Percentiles rank a stretch among this genome's conserved stretches.
phyloP scores from a whole-genome alignment of 2,888 invertebrate species.

The Folsomia candida region DNA sequence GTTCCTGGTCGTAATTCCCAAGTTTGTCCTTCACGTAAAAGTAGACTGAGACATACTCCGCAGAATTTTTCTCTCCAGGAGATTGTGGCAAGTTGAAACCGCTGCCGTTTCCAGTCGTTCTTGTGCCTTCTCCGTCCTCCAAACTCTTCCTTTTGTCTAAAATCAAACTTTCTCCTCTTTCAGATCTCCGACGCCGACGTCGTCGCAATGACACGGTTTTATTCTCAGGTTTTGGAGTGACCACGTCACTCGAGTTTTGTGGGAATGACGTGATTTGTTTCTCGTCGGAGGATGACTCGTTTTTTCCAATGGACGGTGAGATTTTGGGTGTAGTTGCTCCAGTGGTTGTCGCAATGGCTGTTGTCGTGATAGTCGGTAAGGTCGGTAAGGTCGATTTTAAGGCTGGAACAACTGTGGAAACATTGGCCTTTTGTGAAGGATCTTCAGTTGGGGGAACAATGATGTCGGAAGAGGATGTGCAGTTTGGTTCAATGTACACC shows the following conservation, averaged over 20 bases:
- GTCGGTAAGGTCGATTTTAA: too few species aligned
- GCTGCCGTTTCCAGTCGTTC: neutral
- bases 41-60: constrained; percentile 36
- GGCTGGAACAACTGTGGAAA: too few species aligned
- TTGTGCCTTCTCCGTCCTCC: neutral
- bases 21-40: constrained; percentile 50
- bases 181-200: too few species aligned
- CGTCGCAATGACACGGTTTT: too few species aligned
- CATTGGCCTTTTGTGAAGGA: neutral
- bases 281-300: too few species aligned
- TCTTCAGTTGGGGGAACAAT: constrained; percentile 4
- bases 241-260: too few species aligned
- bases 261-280: too few species aligned
- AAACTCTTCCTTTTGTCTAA: constrained; percentile 1
- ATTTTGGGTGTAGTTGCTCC: neutral
- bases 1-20: constrained; percentile 50
- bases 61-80: constrained; percentile 11
- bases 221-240: too few species aligned
- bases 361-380: neutral
- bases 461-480: constrained; percentile 14
- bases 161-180: constrained; percentile 10
- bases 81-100: neutral
- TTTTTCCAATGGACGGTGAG: too few species aligned
- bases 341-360: neutral
- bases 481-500: constrained; percentile 41